These are phyloP conservation scores for Calidris pygmaea DNA, from an alignment of 2,113 vertebrate genomes.

Conservation along the genomic window DNA sequence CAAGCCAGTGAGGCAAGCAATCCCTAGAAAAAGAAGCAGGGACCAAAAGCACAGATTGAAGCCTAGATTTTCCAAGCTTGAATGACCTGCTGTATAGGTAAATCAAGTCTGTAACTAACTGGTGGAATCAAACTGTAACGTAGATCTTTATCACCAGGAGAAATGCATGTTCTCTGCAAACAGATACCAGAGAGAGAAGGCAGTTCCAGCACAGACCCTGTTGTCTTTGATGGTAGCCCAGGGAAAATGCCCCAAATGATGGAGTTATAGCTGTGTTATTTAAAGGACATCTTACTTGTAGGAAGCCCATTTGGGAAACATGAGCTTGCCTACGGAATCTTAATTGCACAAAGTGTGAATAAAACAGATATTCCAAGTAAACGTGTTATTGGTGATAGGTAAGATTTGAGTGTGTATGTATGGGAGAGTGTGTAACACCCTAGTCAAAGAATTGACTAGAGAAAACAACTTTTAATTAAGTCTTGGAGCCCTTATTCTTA, in stretches of 20 bases:
- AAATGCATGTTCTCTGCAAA: background rate
- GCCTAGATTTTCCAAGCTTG: background rate
- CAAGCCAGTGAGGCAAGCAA: background rate
- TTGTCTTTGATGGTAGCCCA: background rate
- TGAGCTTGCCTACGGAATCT: background rate
- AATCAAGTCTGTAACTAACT: background rate
- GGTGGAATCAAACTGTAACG: background rate
- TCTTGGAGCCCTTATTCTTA: background rate
- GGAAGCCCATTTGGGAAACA: background rate
- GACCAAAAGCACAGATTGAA: background rate
- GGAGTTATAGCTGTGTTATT: background rate
- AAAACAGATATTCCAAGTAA: background rate
- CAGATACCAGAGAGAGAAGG: background rate
- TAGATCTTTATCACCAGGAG: background rate
- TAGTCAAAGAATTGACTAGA: background rate
- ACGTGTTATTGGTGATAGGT: background rate
- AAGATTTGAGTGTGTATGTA: too few species aligned
- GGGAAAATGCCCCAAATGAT: background rate
- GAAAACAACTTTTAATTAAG: background rate
- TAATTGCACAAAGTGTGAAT: background rate
- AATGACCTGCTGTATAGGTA: accelerated
- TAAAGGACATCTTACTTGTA: background rate
- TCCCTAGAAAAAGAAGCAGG: background rate
- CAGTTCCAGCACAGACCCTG: background rate
- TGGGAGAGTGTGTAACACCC: background rate